Evolutionary conservation across 2,888 invertebrate genomes (phyloP).

Genomic region (Nipponacmea schrenckii): DNA sequence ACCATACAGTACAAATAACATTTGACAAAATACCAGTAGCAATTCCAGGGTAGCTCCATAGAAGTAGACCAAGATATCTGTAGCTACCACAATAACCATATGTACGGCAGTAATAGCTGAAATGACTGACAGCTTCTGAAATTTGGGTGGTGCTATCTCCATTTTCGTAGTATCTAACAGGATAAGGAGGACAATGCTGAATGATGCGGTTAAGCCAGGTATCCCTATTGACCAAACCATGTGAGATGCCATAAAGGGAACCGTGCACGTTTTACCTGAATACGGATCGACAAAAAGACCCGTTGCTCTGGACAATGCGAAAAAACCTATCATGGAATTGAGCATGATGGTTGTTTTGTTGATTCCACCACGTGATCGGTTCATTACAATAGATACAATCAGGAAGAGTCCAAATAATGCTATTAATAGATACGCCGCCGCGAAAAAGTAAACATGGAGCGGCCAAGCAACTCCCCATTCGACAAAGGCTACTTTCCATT

Average conservation of each 20-base stretch:
- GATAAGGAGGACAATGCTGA: constrained; percentile 47
- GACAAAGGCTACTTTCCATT: constrained; percentile 41
- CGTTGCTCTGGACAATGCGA: constrained; percentile 36
- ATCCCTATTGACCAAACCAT: constrained; percentile 46
- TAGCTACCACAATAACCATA: constrained; percentile 37
- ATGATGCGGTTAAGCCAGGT: constrained; percentile 50
- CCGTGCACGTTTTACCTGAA: constrained; percentile 21
- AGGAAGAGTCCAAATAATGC: constrained; percentile 21
- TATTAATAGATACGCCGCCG: constrained; percentile 32
- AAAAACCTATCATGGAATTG: constrained; percentile 39
- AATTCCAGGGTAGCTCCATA: constrained; percentile 31
- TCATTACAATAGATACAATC: constrained; percentile 30
- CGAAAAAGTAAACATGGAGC: constrained; percentile 45
- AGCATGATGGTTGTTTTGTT: constrained; percentile 43
- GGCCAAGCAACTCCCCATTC: constrained; percentile 50
- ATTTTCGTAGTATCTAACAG: constrained; percentile 53
- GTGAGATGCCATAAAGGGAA: constrained; percentile 29
- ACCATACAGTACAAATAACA: constrained; percentile 48
- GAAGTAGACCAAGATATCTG: constrained; percentile 39
- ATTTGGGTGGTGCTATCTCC: constrained; percentile 48
- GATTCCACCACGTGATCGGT: constrained; percentile 22
- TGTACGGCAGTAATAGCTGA: constrained; percentile 40
- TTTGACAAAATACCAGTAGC: constrained; percentile 47
- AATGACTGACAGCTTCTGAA: constrained; percentile 44
- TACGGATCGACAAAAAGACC: constrained; percentile 46